Percentiles rank a stretch among this genome's conserved stretches.
These are phyloP conservation scores for Podiceps cristatus DNA, from an alignment of 2,113 vertebrate species.

Conservation along the genomic window DNA sequence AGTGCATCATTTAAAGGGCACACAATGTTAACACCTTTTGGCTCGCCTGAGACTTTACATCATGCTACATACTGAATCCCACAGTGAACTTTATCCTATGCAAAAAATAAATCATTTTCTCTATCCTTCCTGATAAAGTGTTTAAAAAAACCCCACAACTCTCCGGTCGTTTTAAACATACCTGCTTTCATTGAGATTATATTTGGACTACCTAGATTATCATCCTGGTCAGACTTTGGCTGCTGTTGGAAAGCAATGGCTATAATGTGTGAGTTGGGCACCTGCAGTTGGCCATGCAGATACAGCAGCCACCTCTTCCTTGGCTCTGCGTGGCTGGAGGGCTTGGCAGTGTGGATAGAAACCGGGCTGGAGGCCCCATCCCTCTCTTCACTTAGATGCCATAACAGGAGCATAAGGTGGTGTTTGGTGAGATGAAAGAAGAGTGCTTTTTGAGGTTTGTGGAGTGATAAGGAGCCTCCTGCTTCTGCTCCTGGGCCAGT, in stretches of 20 bases:
- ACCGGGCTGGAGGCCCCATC: background rate
- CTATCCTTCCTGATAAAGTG: background rate
- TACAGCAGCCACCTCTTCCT: background rate
- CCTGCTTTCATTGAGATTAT: background rate
- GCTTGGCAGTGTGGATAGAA: background rate
- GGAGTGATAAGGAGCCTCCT: background rate
- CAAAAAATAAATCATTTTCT: constrained; percentile 3
- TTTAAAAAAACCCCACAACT: background rate
- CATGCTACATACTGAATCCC: background rate
- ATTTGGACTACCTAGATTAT: background rate
- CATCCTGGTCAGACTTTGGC: background rate
- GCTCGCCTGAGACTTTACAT: constrained; percentile 39
- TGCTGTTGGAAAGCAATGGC: background rate
- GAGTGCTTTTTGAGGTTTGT: background rate
- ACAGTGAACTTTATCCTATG: background rate
- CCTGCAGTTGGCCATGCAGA: background rate
- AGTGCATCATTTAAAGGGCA: constrained; percentile 58
- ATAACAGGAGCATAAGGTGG: background rate
- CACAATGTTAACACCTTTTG: constrained; percentile 48
- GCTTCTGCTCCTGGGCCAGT: background rate
- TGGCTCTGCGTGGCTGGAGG: background rate
- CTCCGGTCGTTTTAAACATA: background rate
- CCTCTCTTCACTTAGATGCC: background rate
- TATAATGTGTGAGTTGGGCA: background rate
- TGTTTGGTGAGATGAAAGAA: background rate